Evolutionary conservation across 2,113 vertebrate genomes (phyloP), one percentile per base, ranked within the genome.

Genomic region (Taxidea taxus): DNA sequence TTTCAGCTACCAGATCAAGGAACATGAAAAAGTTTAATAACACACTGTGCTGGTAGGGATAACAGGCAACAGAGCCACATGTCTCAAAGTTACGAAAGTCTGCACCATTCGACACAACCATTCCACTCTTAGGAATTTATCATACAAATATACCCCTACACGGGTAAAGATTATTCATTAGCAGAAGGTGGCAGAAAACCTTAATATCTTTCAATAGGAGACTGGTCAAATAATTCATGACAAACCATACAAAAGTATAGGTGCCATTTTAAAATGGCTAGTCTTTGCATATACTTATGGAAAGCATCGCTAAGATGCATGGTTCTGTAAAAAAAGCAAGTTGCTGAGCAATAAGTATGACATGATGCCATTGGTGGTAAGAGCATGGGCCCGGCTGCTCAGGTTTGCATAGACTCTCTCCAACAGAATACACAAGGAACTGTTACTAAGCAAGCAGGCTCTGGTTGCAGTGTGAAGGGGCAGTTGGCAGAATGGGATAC

Each of bases 61-160:
- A 37, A 39, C 70, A 7, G 42, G 13, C 13, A 86, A 54, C 20
- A 88, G 85, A 74, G 58, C 42, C 37, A 75, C 68, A 31, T 4
- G 15, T 47, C 75, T 64, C 87, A 88, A 80, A 88, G 14, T 92
- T 74, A 49, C 37, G 85, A 78, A 81, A 74, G 34, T 12, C 47
- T 31, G 49, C 39, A 56, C 7, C 29, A 74, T 89, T 49, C 81
- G 54, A 89, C 20, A 39, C 13, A 81, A 29, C 18, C 49, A 37
- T 51, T 80, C 25, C 3, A 81, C 21, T 86, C 80, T 94, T 70
- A 97, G 51, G 15, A 92, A 94, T 94, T 89, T 89, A 68, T 87
- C 31, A 70, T 39, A 39, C 23, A 88, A 94, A 91, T 70, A 58
- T 58, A 80, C 39, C 72, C 49, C 7, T 23, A 95, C 49, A 39